phyloP scores from a whole-genome alignment of 2,797 vertebrate species.

The Rhynchonycteris naso region DNA sequence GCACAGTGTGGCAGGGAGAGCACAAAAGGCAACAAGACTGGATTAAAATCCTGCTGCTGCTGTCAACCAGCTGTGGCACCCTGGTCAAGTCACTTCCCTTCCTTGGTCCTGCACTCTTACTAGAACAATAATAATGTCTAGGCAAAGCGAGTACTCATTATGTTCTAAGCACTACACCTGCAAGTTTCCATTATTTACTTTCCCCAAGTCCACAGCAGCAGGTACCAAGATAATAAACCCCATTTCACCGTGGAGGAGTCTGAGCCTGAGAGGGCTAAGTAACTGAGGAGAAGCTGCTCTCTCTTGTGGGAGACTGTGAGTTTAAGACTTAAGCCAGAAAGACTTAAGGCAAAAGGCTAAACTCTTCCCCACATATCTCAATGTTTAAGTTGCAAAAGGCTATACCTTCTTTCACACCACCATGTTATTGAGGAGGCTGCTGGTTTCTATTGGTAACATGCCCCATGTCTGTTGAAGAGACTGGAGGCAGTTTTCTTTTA shows the following conservation, averaged over 20 bases:
- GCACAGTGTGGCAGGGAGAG: rapidly evolving
- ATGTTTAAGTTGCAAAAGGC: too few relatives aligned
- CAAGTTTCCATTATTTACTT: background rate
- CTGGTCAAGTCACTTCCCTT: background rate
- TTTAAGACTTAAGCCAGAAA: too few relatives aligned
- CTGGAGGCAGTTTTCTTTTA: too few relatives aligned
- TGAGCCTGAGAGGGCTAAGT: background rate
- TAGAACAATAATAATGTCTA: rapidly evolving
- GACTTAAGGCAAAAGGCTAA: too few relatives aligned
- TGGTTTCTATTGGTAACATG: too few relatives aligned
- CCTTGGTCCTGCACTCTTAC: background rate
- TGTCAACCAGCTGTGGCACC: rapidly evolving
- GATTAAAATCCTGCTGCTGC: background rate
- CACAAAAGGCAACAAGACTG: background rate
- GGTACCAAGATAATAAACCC: background rate
- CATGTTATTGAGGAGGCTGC: too few relatives aligned
- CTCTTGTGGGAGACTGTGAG: too few relatives aligned
- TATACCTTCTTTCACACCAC: too few relatives aligned
- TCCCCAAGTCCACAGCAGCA: background rate
- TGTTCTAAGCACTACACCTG: background rate
- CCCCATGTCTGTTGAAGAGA: too few relatives aligned
- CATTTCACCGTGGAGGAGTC: background rate
- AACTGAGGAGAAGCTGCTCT: background rate
- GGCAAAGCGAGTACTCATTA: background rate
- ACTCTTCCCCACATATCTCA: too few relatives aligned